Evolutionary conservation across 2,113 vertebrate genomes (phyloP), one percentile per base, ranked within the genome.

Genomic region (Synodontis membranacea): DNA sequence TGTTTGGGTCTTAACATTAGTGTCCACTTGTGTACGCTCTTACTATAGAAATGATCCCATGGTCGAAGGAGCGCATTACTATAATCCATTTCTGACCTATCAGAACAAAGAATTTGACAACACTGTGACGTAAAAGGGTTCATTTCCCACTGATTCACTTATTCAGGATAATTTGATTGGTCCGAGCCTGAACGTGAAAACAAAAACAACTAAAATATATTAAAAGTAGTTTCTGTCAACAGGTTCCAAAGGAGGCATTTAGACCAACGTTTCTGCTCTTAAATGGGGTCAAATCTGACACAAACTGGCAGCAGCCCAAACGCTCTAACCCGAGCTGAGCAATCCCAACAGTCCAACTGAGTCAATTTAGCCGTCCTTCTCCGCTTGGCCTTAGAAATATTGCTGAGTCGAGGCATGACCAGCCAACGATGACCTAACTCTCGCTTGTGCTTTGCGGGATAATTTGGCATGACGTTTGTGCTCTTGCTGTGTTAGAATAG

Each of bases 401-500:
- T 37, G 84, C 84, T 85, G 84, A 64, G 74, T 50, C 74, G 21
- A 62, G 54, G 11, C 56, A 62, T 34, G 42, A 75, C 34, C n/a
- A 48, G 70, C n/a, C 46, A 79, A 79, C 44, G 44, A 72, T 84
- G 82, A 84, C 31, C 72, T 28, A 62, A 64, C 84, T 37, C 72
- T 54, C 28, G 21, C 81, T 84, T 84, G 58, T 52, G 81, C 78
- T 86, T 75, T 86, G 74, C 34, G 42, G 85, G 82, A 66, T 80
- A 76, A 80, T 68, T 80, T 86, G 17, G 62, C 82, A 80, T 80
- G 52, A 62, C 23, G 56, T 44, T 42, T 79, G 78, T 39, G 66
- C 46, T 83, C 84, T 78, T 21, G 37, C 42, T 83, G 56, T 83
- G 50, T 68, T 82, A 66, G 66, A 31, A 14, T 54, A 62, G 34